Evolutionary conservation across 1,140 invertebrate genomes (phyloP), one percentile per base, ranked within the genome.

Genomic region (Trinorchestia longiramus): DNA sequence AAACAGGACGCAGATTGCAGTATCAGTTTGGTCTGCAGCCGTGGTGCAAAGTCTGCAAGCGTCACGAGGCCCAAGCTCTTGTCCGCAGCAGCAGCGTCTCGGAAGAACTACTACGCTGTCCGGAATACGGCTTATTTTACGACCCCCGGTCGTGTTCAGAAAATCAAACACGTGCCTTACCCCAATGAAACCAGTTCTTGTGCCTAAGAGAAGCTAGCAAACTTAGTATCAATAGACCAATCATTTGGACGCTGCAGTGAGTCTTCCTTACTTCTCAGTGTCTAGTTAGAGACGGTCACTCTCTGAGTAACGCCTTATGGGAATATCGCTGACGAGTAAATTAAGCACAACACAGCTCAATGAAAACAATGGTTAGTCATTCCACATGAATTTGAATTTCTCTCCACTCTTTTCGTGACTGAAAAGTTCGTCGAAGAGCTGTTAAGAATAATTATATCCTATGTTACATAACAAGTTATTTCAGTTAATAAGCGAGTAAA

Each of bases 141-240:
- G 92, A 47, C 8, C 43, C 3, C 43, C 0, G 43, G 36, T 43
- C 92, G 44, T 94, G 92, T 94, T 94, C 44, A 42, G 92, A 40
- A 47, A 94, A 94, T 94, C 92, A 94, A 45, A 44, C 43, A 43
- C 92, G 43, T 47, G 92, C 92, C 92, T n/a, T 94, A 45, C 92
- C 40, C 44, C 88, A 90, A 8, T 90, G 41, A 90, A 90, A 90
- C 88, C 43, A 90, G 43, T 90, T 42, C 88, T 90, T 90, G 43
- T 90, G n/a, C 36, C 43, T 90, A 41, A 42, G 88, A 42, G 43
- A 90, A 90, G 43, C 43, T 17, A 42, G n/a, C 88, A 42, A 90
- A 43, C 88, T 90, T 11, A 90, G 88, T 41, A 41, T 90, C 43
- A 90, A 90, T 90, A 17, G 88, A 90, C 43, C 88, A 42, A 77